A percentile compares a stretch with the other conserved stretches of the same genome.
phyloP scores from a whole-genome alignment of 64 coral and sea anemone genomes.

The Cladopsammia gracilis region DNA sequence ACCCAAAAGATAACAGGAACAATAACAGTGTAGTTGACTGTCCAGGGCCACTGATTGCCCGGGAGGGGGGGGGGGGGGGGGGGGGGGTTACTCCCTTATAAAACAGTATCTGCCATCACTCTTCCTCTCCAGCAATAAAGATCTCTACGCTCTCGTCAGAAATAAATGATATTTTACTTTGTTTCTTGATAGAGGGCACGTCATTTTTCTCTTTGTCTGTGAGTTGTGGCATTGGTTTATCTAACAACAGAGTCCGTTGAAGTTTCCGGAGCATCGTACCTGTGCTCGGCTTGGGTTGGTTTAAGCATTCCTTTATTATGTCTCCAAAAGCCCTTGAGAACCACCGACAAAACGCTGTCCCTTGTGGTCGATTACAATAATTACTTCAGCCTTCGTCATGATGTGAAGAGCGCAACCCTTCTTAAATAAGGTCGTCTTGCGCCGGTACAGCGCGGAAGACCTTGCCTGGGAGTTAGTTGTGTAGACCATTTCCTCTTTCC shows the following conservation, averaged over 20 bases:
- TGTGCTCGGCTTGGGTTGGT: slow-evolving; percentile 9
- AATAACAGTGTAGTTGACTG: slow-evolving; percentile 18
- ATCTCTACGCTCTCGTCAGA: slow-evolving; percentile 39
- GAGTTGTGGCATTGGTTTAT: slow-evolving; percentile 20
- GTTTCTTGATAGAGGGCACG: slow-evolving; percentile 12
- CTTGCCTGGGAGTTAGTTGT: slow-evolving; percentile 8
- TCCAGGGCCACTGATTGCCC: not conserved
- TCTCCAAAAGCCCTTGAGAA: slow-evolving; percentile 1
- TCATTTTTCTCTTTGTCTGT: slow-evolving; percentile 41
- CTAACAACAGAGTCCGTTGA: slow-evolving; percentile 18
- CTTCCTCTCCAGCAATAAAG: slow-evolving; percentile 19
- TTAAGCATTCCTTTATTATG: slow-evolving; percentile 16
- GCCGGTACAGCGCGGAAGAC: slow-evolving; percentile 21
- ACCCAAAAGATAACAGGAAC: slow-evolving; percentile 11
- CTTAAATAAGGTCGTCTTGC: slow-evolving; percentile 19
- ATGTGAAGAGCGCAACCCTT: slow-evolving; percentile 2
- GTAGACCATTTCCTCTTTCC: slow-evolving; percentile 8
- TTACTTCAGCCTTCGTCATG: slow-evolving; percentile 10
- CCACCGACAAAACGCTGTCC: slow-evolving; percentile 16
- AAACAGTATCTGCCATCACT: not conserved
- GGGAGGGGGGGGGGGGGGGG: too few species aligned
- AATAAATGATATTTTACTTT: slow-evolving; percentile 35
- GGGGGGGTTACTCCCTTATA: too few species aligned
- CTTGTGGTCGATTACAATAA: slow-evolving; percentile 16
- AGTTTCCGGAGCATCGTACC: slow-evolving; percentile 15